Evolutionary conservation across 2,888 invertebrate genomes (phyloP).

Genomic region (Drosophila helvetica): DNA sequence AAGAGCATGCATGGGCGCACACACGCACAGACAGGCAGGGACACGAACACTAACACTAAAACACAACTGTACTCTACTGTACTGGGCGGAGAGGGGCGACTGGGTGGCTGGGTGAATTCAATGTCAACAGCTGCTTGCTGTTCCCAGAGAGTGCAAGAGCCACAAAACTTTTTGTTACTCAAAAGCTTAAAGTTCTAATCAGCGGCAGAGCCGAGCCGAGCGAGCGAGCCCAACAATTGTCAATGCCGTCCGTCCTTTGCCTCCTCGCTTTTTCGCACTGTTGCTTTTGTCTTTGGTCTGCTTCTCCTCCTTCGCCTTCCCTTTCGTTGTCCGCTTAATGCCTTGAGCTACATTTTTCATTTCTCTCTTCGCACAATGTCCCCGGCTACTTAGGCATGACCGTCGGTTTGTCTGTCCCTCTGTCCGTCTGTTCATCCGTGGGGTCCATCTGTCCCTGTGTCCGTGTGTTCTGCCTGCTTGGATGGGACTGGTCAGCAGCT

Average conservation of each 20-base stretch:
- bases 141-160: constrained; percentile 52
- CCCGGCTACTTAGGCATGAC: constrained; percentile 57
- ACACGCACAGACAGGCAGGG: neutral
- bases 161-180: constrained; percentile 39
- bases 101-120: constrained; percentile 51
- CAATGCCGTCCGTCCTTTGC: constrained; percentile 6
- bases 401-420: constrained; percentile 10
- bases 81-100: constrained; percentile 1
- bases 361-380: constrained; percentile 49
- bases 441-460: constrained; percentile 20
- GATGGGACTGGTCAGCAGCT: constrained; percentile 58
- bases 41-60: neutral
- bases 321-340: constrained; percentile 63
- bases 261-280: constrained; percentile 2
- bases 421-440: constrained; percentile 8
- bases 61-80: neutral
- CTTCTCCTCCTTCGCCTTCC: constrained; percentile 22
- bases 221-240: constrained; percentile 1
- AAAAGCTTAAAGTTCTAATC: constrained; percentile 65
- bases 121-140: constrained; percentile 74
- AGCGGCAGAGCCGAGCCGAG: constrained; percentile 4
- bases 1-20: constrained; percentile 63
- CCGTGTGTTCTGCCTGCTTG: neutral
- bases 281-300: constrained; percentile 29
- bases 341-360: constrained; percentile 65